Conservation (phyloP, 2,888 invertebrate genomes). For the Dicycla oo region DNA sequence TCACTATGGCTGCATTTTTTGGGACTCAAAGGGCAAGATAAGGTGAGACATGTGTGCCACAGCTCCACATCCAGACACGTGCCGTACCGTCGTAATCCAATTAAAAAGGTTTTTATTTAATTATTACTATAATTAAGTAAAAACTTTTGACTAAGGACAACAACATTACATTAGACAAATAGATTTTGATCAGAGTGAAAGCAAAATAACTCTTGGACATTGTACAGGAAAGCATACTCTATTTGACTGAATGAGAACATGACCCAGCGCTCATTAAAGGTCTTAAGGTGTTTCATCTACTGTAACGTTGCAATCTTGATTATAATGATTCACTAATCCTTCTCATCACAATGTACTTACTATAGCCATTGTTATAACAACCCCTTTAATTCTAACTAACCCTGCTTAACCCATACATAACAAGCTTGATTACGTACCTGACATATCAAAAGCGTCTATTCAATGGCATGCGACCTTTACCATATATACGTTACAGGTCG, state of each 20-base stretch:
- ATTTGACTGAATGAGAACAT: neutral
- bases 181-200: neutral
- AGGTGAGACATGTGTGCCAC: too few species aligned
- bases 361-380: neutral
- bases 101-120: neutral
- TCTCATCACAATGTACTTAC: conserved; percentile 1
- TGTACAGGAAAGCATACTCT: neutral
- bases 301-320: neutral
- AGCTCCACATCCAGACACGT: too few species aligned
- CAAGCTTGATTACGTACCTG: conserved; percentile 47
- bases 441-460: conserved; percentile 29
- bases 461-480: conserved; percentile 60
- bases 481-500: conserved; percentile 63
- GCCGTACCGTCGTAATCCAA: too few species aligned
- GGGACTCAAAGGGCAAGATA: too few species aligned
- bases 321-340: neutral
- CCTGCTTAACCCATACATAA: conserved; percentile 7
- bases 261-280: neutral
- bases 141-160: neutral
- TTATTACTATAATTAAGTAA: too few species aligned
- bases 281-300: neutral
- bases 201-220: neutral
- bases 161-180: neutral
- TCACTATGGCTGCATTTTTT: too few species aligned
- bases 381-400: conserved; percentile 5